These are phyloP conservation scores for Pterocles orientalis DNA, from an alignment of 2,113 vertebrate species.

Conservation along the genomic window DNA sequence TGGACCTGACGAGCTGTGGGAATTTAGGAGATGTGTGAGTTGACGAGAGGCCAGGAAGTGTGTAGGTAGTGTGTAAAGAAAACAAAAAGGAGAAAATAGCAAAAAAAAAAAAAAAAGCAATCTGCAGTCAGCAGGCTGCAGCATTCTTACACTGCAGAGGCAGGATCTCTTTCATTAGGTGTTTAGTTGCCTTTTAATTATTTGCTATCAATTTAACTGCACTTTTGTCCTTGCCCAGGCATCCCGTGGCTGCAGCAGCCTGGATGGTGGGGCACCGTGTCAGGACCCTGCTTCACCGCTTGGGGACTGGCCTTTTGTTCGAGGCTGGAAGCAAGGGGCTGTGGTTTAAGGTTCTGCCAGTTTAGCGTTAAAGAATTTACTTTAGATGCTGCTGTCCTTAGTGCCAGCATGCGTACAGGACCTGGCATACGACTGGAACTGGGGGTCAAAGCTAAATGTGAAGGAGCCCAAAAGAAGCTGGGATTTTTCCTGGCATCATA, in stretches of 20 bases:
- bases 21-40: background rate
- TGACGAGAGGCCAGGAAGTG: background rate
- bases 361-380: background rate
- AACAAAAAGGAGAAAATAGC: no score
- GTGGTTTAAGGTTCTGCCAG: background rate
- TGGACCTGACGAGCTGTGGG: background rate
- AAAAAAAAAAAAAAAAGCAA: no score
- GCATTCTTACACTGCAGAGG: background rate
- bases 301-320: background rate
- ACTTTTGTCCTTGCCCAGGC: background rate
- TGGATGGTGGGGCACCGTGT: background rate
- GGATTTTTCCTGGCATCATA: background rate
- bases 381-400: background rate
- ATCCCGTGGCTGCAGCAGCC: background rate
- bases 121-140: background rate
- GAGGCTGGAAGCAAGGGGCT: background rate
- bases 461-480: background rate
- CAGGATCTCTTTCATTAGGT: background rate
- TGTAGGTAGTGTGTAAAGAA: background rate
- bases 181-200: background rate
- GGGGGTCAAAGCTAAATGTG: background rate
- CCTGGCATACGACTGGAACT: background rate
- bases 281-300: background rate
- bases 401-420: background rate
- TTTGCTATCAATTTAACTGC: background rate